Percentiles rank a stretch among this genome's conserved stretches.
These are phyloP conservation scores for Morbakka virulenta DNA, from an alignment of 30 jellyfish, hydroid and myxozoan species.

Conservation along the genomic window DNA sequence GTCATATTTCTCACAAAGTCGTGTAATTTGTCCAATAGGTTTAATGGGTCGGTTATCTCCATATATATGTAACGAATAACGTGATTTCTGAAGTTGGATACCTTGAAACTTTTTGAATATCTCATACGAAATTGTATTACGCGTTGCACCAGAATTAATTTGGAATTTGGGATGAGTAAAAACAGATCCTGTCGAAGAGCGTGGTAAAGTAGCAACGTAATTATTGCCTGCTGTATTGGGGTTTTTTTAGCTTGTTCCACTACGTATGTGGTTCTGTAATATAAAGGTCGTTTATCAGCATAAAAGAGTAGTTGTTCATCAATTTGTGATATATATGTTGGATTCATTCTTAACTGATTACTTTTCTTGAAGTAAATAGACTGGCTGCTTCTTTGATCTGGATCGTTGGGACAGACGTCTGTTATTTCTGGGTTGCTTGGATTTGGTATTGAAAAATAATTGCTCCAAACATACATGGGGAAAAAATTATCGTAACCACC, in stretches of 20 bases:
- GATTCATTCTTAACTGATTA: too few species aligned
- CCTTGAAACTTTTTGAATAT: neutral
- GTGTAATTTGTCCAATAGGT: neutral
- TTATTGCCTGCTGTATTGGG: neutral
- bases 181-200: neutral
- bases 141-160: neutral
- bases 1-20: neutral
- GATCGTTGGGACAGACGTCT: too few species aligned
- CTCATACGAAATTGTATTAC: neutral
- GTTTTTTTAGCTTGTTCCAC: too few species aligned
- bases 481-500: too few species aligned
- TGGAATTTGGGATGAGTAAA: neutral
- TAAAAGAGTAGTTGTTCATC: too few species aligned
- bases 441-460: too few species aligned
- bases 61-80: neutral
- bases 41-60: neutral
- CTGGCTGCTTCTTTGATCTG: too few species aligned
- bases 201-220: neutral
- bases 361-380: too few species aligned
- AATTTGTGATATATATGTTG: too few species aligned
- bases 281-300: neutral
- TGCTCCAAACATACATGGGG: too few species aligned
- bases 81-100: neutral
- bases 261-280: neutral
- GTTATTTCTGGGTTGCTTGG: too few species aligned